These are phyloP conservation scores for Nannoperca australis DNA, from an alignment of 2,797 vertebrate species.

Conservation along the genomic window DNA sequence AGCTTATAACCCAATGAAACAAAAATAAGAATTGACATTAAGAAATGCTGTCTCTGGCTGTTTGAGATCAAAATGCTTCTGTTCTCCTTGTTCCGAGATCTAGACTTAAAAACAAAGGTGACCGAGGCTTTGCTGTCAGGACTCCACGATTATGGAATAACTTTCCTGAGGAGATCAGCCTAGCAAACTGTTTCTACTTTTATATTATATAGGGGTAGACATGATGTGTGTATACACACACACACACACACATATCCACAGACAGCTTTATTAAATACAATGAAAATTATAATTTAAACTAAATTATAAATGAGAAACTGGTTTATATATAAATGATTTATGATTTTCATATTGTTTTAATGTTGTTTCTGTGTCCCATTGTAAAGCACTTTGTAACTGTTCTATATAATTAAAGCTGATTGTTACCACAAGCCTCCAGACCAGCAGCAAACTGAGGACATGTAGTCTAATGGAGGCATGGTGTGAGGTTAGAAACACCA, in stretches of 20 bases:
- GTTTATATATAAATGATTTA: not conserved
- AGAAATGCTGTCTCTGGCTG: not conserved
- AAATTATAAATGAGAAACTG: too few species aligned
- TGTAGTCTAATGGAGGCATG: not conserved
- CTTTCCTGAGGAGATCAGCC: not conserved
- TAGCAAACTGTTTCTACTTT: not conserved
- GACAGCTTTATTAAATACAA: too few species aligned
- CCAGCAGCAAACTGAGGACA: not conserved
- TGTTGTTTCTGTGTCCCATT: not conserved
- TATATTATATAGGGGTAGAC: too few species aligned
- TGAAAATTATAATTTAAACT: too few species aligned
- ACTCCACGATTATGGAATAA: not conserved
- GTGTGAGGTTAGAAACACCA: not conserved
- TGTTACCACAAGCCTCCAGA: not conserved
- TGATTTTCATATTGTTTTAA: not conserved
- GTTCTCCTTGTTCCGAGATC: not conserved
- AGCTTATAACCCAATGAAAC: conserved; percentile 1
- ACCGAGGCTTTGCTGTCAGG: not conserved
- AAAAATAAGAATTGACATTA: not conserved
- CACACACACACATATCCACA: too few species aligned
- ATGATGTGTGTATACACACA: not conserved
- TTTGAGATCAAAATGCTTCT: not conserved
- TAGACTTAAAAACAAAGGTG: not conserved
- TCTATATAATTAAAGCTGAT: not conserved
- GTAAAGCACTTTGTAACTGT: not conserved